phyloP scores from a whole-genome alignment of 2,888 invertebrate genomes.

The Melolontha melolontha region DNA sequence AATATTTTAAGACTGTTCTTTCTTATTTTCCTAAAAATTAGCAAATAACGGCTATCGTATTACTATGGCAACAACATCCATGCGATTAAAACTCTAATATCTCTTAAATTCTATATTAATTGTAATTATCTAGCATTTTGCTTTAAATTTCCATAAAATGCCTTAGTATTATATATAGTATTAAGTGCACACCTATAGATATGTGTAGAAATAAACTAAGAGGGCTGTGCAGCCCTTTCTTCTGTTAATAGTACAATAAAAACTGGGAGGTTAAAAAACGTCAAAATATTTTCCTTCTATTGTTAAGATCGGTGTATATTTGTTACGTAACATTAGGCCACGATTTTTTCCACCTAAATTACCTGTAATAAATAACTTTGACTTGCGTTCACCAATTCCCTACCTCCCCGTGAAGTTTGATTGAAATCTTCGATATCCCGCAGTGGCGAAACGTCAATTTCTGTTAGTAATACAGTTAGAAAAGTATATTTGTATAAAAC shows the following conservation, averaged over 20 bases:
- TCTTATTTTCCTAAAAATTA: too few species aligned
- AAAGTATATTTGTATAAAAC: too few species aligned
- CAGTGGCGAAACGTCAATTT: slow-evolving; percentile 25
- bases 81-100: too few species aligned
- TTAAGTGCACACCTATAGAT: too few species aligned
- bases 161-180: too few species aligned
- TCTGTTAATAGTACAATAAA: slow-evolving; percentile 14
- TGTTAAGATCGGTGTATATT: slow-evolving; percentile 22
- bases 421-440: slow-evolving; percentile 40
- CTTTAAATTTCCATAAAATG: too few species aligned
- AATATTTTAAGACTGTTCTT: too few species aligned
- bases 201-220: not conserved
- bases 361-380: slow-evolving; percentile 31
- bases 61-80: too few species aligned
- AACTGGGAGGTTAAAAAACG: slow-evolving; percentile 21
- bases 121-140: too few species aligned
- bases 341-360: slow-evolving; percentile 12
- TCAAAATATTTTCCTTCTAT: slow-evolving; percentile 29
- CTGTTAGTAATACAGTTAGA: not conserved
- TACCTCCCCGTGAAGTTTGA: slow-evolving; percentile 15
- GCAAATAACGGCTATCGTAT: too few species aligned
- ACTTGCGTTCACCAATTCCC: slow-evolving; percentile 16
- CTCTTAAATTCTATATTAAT: too few species aligned
- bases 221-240: not conserved
- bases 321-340: slow-evolving; percentile 23